phyloP scores from a whole-genome alignment of 1,140 invertebrate genomes.

The Diabrotica virgifera region DNA sequence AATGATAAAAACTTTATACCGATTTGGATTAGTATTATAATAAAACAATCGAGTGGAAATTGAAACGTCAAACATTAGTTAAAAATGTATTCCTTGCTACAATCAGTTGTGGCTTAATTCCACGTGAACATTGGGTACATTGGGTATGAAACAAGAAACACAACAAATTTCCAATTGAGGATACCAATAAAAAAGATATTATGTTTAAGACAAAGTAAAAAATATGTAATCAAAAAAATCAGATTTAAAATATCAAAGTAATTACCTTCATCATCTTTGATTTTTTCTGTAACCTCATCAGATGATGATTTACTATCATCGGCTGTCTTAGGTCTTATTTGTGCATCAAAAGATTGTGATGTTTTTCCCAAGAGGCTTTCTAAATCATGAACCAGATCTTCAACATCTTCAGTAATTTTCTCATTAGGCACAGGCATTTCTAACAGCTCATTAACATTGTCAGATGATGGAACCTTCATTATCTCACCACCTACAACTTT shows the following conservation, averaged over 20 bases:
- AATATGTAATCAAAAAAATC: background rate
- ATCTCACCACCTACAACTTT: background rate
- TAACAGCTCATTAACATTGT: conserved; percentile 36
- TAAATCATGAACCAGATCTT: conserved; percentile 46
- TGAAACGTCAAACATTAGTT: too few species aligned
- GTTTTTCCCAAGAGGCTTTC: conserved; percentile 44
- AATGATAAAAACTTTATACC: too few species aligned
- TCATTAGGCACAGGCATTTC: conserved; percentile 39
- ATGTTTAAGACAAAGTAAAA: too few species aligned
- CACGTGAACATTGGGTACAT: too few species aligned
- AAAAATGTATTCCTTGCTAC: too few species aligned
- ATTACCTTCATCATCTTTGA: background rate
- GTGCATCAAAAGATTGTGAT: conserved; percentile 25
- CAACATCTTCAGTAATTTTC: conserved; percentile 45
- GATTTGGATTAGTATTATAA: too few species aligned
- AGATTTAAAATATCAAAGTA: background rate
- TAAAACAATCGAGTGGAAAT: too few species aligned
- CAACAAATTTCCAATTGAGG: too few species aligned
- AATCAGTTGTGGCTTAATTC: too few species aligned
- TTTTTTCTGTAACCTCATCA: background rate
- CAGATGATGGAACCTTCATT: conserved; percentile 19
- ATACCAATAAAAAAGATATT: background rate
- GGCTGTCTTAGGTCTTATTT: background rate
- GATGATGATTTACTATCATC: background rate
- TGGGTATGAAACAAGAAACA: too few species aligned